phyloP scores from a whole-genome alignment of 2,888 invertebrate species.

The Gastrophysa polygoni region DNA sequence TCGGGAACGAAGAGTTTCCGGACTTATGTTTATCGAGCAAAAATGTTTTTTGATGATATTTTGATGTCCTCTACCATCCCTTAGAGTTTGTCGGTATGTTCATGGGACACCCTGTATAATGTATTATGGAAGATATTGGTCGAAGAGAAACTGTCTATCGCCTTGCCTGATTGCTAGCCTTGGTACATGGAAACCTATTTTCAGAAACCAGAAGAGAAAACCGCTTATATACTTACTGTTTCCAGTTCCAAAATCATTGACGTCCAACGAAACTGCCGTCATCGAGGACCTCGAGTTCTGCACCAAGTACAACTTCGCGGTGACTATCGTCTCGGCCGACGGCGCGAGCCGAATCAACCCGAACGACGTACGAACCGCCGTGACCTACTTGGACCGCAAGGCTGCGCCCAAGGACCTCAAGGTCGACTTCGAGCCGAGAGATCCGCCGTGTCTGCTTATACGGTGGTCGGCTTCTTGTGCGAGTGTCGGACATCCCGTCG shows the following conservation, averaged over 20 bases:
- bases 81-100: too few species aligned
- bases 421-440: constrained; percentile 45
- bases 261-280: constrained; percentile 40
- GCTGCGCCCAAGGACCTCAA: constrained; percentile 43
- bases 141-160: too few species aligned
- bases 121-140: too few species aligned
- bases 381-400: constrained; percentile 43
- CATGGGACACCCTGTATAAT: too few species aligned
- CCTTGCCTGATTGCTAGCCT: too few species aligned
- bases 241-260: constrained; percentile 45
- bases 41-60: too few species aligned
- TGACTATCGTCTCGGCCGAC: constrained; percentile 29
- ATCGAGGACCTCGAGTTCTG: constrained; percentile 46
- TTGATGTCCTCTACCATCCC: too few species aligned
- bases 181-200: too few species aligned
- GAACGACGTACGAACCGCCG: constrained; percentile 44
- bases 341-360: constrained; percentile 39
- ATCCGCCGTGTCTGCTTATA: constrained; percentile 46
- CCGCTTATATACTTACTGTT: too few species aligned
- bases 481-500: constrained; percentile 45
- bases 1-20: too few species aligned
- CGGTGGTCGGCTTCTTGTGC: constrained; percentile 50
- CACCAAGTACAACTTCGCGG: constrained; percentile 46
- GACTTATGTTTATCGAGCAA: too few species aligned
- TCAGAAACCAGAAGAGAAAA: too few species aligned